Percentiles rank a stretch among this genome's conserved stretches.
These are phyloP conservation scores for Leptura quadrifasciata DNA, from an alignment of 2,888 invertebrate species.

Conservation along the genomic window DNA sequence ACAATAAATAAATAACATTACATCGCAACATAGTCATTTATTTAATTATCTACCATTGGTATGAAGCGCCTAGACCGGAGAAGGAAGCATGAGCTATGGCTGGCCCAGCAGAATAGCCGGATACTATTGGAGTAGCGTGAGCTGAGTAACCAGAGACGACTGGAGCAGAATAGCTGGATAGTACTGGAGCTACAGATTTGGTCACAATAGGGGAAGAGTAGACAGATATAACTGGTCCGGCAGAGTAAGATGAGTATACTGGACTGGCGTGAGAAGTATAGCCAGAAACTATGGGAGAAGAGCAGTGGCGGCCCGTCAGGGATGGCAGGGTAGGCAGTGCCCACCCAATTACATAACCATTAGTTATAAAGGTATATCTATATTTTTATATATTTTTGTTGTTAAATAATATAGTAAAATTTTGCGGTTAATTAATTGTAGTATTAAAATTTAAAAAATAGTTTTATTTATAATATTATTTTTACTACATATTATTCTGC, in stretches of 20 bases:
- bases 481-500: too few relatives aligned
- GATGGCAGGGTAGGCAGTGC: too few relatives aligned
- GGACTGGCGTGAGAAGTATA: conserved; percentile 69
- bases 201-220: conserved; percentile 57
- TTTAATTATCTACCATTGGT: conserved; percentile 76
- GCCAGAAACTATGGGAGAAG: conserved; percentile 56
- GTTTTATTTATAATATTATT: too few relatives aligned
- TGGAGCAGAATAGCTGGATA: conserved; percentile 33
- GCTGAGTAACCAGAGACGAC: conserved; percentile 30
- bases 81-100: conserved; percentile 76
- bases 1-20: conserved; percentile 17
- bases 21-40: neutral
- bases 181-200: conserved; percentile 49
- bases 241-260: conserved; percentile 72
- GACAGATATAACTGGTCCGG: conserved; percentile 50
- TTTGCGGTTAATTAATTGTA: too few relatives aligned
- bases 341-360: too few relatives aligned
- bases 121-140: conserved; percentile 16
- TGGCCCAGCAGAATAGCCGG: conserved; percentile 13
- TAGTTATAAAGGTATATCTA: too few relatives aligned
- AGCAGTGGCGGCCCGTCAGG: too few relatives aligned
- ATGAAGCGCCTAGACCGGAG: conserved; percentile 78
- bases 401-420: too few relatives aligned
- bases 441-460: too few relatives aligned
- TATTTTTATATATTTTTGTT: too few relatives aligned